Percentiles rank a stretch among this genome's conserved stretches.
Evolutionary conservation across 2,113 vertebrate species (phyloP).

Genomic region (Epinephelus cyanopodus): DNA sequence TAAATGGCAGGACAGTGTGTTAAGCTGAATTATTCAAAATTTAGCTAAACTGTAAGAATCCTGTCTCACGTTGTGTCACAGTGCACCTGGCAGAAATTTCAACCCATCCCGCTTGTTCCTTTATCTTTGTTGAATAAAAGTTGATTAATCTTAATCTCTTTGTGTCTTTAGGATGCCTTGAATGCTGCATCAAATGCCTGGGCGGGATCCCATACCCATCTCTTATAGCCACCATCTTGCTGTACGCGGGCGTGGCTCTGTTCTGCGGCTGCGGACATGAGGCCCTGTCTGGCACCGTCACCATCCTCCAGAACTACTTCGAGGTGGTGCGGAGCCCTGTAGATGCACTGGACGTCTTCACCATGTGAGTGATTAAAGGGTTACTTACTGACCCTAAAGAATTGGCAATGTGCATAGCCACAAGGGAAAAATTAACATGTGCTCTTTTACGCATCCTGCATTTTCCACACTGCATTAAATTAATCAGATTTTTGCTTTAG

Average conservation of each 20-base stretch:
- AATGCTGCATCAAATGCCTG: conserved; percentile 98
- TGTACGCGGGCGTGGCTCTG: conserved; percentile 96
- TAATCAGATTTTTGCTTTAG: too few relatives aligned
- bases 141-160: neutral
- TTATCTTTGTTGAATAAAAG: neutral
- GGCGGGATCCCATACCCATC: conserved; percentile 98
- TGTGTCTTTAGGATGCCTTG: conserved; percentile 91
- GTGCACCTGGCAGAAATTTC: neutral
- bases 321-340: conserved; percentile 94
- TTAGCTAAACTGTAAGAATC: neutral
- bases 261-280: conserved; percentile 99
- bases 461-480: neutral
- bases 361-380: conserved; percentile 89
- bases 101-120: too few relatives aligned
- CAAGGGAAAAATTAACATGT: neutral
- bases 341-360: conserved; percentile 95
- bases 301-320: conserved; percentile 98
- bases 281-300: conserved; percentile 96
- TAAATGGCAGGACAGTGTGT: conserved; percentile 30
- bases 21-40: conserved; percentile 46
- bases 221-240: conserved; percentile 95
- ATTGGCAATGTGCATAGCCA: neutral
- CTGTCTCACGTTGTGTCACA: neutral
- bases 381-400: neutral
- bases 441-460: neutral